A percentile compares a stretch with the other conserved stretches of the same genome.
phyloP scores from a whole-genome alignment of 2,797 vertebrate species.

The Lagorchestes hirsutus region DNA sequence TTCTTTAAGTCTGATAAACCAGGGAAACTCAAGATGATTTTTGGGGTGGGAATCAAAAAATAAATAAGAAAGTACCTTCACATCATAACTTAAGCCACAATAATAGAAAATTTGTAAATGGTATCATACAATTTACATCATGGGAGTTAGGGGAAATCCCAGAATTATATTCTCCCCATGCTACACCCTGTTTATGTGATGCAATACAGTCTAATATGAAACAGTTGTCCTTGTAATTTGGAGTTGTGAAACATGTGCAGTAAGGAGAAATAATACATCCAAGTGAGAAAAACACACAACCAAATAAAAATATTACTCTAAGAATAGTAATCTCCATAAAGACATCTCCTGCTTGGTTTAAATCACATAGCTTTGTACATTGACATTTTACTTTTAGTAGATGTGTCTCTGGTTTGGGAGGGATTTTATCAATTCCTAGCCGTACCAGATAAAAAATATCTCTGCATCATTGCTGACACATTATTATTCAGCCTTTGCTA shows the following conservation, averaged over 20 bases:
- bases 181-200: background rate
- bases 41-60: background rate
- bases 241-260: slow-evolving; percentile 2
- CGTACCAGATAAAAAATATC: background rate
- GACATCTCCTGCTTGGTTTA: background rate
- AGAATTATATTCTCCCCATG: background rate
- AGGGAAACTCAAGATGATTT: background rate
- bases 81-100: background rate
- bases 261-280: background rate
- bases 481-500: background rate
- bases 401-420: background rate
- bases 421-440: background rate
- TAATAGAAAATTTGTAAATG: background rate
- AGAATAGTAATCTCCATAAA: background rate
- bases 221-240: background rate
- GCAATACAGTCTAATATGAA: background rate
- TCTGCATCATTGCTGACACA: background rate
- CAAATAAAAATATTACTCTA: background rate
- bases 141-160: background rate
- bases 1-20: background rate
- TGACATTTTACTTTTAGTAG: background rate
- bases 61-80: background rate
- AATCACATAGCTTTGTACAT: background rate
- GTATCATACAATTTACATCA: background rate
- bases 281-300: background rate